Percentiles rank a stretch among this genome's conserved stretches.
These are phyloP conservation scores for Myotis daubentonii DNA, from an alignment of 2,797 vertebrate genomes.

Conservation along the genomic window DNA sequence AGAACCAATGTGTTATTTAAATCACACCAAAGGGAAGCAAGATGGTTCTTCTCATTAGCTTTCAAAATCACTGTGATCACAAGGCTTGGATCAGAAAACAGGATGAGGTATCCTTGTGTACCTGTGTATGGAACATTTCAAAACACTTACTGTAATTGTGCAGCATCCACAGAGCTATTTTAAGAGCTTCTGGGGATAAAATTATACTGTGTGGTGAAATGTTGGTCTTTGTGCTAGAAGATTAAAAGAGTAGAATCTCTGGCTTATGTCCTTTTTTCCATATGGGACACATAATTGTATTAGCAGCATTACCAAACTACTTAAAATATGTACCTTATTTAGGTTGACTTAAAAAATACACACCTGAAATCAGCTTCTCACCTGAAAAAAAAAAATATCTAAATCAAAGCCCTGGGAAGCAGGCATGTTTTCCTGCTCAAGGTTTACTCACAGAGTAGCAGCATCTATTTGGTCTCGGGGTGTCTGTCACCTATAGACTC, in stretches of 20 bases:
- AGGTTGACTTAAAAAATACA: not conserved
- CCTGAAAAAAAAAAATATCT: conserved; percentile 61
- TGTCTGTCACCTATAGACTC: conserved; percentile 72
- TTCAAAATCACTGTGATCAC: conserved; percentile 60
- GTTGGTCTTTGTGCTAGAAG: conserved; percentile 56
- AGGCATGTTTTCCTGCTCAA: conserved; percentile 53
- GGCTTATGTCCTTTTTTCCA: not conserved
- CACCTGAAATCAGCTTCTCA: conserved; percentile 33
- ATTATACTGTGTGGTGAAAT: conserved; percentile 33
- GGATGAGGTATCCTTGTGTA: not conserved
- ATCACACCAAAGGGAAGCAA: conserved; percentile 4
- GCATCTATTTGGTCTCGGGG: conserved; percentile 70
- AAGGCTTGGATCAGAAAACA: conserved; percentile 60
- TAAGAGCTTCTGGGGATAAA: conserved; percentile 38
- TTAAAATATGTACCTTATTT: conserved; percentile 49
- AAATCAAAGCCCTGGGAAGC: conserved; percentile 58
- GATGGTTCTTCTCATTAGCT: conserved; percentile 60
- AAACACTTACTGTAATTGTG: conserved; percentile 58
- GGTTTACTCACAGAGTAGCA: conserved; percentile 4
- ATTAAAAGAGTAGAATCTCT: conserved; percentile 49
- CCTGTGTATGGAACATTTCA: conserved; percentile 40
- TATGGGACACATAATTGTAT: not conserved
- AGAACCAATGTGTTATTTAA: conserved; percentile 29
- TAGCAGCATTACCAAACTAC: conserved; percentile 63
- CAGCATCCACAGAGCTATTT: conserved; percentile 29